Evolutionary conservation across 2,113 vertebrate species (phyloP), one percentile per base, ranked within the genome.

Genomic region (Pachycephala philippinensis): DNA sequence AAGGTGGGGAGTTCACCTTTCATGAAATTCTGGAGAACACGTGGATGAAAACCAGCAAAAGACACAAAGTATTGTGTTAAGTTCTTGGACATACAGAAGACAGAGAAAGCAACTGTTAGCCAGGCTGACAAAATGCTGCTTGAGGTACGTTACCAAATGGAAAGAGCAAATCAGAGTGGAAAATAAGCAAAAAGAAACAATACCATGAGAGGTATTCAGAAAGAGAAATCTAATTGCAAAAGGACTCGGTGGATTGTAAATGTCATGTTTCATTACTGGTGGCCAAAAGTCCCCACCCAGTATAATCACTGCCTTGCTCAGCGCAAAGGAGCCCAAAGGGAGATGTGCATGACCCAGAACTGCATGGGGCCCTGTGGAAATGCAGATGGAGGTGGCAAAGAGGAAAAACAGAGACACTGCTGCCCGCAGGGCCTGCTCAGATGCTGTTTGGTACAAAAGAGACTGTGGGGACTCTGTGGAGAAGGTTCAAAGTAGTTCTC

Each of bases 291-390:
- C 33, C n/a, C 65, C 57, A 40, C 53, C 52, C 33, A n/a, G 7
- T n/a, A 53, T 26, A 45, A 69, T 57, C 68, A n/a, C 45, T 37
- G n/a, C 30, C n/a, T 84, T 40, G 56, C 21, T 75, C 57, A 21
- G 44, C 13, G 45, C 39, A 40, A 47, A 74, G 42, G 42, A 95
- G 39, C 22, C 30, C 42, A 30, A 47, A 39, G 0, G 1, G 40
- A 75, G 28, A 26, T 9, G 4, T 9, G 8, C n/a, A 37, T 0
- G 0, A 79, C 20, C 45, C 12, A 2, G 13, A 39, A 42, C 27
- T 56, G 19, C 0, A 0, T 35, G 13, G 7, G 44, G 10, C 28
- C 35, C 28, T 33, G 14, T 24, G 76, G 40, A 75, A 84, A 59
- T 33, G 49, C 30, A 66, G 52, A 39, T 28, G 49, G 59, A 61